Evolutionary conservation across 2,113 vertebrate genomes (phyloP).

Genomic region (Panthera leo): DNA sequence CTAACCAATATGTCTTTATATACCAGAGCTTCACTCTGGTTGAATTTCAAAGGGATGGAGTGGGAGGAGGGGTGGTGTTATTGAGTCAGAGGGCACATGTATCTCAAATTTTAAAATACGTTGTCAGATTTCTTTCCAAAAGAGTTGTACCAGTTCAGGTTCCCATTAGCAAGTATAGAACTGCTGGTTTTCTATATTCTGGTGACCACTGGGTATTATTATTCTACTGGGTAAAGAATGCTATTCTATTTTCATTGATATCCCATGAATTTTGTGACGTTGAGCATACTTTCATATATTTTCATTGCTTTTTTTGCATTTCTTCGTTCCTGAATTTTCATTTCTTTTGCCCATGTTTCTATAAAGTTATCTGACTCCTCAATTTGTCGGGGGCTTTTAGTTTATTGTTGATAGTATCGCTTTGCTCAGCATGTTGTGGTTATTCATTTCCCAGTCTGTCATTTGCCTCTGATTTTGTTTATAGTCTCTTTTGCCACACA

Average conservation of each 20-base stretch:
- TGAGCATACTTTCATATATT: neutral
- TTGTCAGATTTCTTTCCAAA: slow-evolving; percentile 4
- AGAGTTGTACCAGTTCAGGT: neutral
- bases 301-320: slow-evolving; percentile 35
- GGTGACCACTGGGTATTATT: neutral
- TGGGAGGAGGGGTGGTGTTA: accelerated
- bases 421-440: neutral
- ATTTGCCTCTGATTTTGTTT: slow-evolving; percentile 7
- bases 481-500: neutral
- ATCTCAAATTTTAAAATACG: slow-evolving; percentile 21
- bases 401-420: neutral
- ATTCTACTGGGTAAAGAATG: neutral
- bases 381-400: slow-evolving; percentile 1
- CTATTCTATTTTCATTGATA: neutral
- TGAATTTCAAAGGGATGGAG: neutral
- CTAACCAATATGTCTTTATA: neutral
- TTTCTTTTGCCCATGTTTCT: slow-evolving; percentile 28
- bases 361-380: neutral
- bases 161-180: neutral
- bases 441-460: neutral
- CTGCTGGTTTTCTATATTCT: neutral
- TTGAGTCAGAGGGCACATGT: neutral
- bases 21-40: neutral
- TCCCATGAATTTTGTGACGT: slow-evolving; percentile 18
- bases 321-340: neutral